Conservation (phyloP, 1,140 invertebrate species). For the Aphaenogaster rudis region DNA sequence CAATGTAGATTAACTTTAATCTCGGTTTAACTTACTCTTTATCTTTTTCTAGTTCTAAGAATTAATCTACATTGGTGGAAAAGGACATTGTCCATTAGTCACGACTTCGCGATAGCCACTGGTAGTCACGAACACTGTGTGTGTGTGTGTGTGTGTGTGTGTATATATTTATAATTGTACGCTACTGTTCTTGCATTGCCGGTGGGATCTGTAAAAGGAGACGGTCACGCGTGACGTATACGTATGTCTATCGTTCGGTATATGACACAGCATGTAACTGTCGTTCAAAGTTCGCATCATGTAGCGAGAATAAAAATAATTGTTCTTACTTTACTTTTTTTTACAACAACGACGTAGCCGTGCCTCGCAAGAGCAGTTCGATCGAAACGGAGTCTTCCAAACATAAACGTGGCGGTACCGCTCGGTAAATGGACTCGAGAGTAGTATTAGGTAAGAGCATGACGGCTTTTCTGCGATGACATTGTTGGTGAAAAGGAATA, state of each 20-base stretch:
- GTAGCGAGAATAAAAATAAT: background rate
- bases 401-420: background rate
- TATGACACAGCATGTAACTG: background rate
- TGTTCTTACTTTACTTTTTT: background rate
- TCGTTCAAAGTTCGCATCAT: background rate
- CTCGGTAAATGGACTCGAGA: background rate
- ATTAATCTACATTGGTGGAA: no score
- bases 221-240: background rate
- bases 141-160: no score
- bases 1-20: no score
- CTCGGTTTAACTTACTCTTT: no score
- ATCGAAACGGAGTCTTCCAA: background rate
- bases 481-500: background rate
- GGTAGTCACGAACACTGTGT: background rate
- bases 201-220: background rate
- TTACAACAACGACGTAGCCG: background rate
- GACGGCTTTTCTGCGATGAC: background rate
- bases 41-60: no score
- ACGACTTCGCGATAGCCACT: background rate
- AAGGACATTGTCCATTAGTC: background rate
- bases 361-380: background rate
- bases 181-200: background rate
- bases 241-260: background rate
- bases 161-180: background rate
- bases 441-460: background rate